Base-by-base conservation (phyloP, 2,888 invertebrate genomes). In the Mythimna albipuncta region DNA sequence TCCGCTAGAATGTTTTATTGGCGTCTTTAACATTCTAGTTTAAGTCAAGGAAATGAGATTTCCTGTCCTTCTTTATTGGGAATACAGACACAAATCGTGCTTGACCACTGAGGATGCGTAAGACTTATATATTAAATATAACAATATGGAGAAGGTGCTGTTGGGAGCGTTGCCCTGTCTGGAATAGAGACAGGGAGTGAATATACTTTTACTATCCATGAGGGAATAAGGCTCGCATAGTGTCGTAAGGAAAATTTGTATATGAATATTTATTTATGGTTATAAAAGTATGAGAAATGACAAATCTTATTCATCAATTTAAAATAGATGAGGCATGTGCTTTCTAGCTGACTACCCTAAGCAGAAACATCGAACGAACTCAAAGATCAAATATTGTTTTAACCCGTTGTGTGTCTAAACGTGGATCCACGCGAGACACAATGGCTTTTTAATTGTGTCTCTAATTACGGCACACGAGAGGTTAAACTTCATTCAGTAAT, bases 21-120 rank as follows among this genome's bases (percentile, higher is more conserved):
- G 6, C 32, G n/a, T 47, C 13, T 59, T 38, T 61, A 69, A 26
- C 55, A 81, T 81, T 77, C 61, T 69, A 64, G 61, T 68, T 57
- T 66, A 72, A 64, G 38, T 35, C 47, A 64, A 82, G 74, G 83
- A 79, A 74, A 74, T 79, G 47, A 68, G 47, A 79, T 81, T 74
- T 81, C 70, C 80, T 74, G 81, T 75, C 44, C n/a, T 64, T 44
- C 61, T 81, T 58, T 81, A 77, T 64, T 50, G 50, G 62, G 38
- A 69, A 69, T 69, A 61, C 50, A 69, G 69, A 75, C 38, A 59
- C 55, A 54, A 64, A 78, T 64, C 70, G 70, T 61, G 50, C 32
- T 55, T 64, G 19, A 50, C 38, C 50, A 19, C 21, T 11, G 35
- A 81, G 32, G 77, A 62, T 54, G 50, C 50, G 55, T 38, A 75